Conservation (phyloP, 2,888 invertebrate genomes). For the Oligia latruncula region DNA sequence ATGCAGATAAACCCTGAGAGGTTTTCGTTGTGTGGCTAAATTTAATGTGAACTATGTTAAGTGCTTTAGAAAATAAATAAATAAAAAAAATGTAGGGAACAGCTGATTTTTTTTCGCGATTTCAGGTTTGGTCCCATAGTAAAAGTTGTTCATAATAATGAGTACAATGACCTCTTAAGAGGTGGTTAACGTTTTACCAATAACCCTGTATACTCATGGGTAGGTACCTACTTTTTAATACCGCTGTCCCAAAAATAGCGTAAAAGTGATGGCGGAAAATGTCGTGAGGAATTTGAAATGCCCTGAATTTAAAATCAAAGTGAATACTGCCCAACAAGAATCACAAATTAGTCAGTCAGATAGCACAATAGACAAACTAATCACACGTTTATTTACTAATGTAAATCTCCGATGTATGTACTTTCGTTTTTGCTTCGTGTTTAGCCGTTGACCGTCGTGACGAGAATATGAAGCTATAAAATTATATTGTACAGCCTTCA, state of each 20-base stretch:
- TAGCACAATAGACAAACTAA: not conserved
- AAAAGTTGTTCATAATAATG: too few relatives aligned
- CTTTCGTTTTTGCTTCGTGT: constrained; percentile 32
- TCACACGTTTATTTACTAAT: not conserved
- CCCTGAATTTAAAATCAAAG: not conserved
- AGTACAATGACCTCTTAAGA: too few relatives aligned
- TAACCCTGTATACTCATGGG: not conserved
- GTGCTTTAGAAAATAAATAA: too few relatives aligned
- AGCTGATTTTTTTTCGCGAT: too few relatives aligned
- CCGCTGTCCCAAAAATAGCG: not conserved
- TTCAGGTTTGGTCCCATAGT: too few relatives aligned
- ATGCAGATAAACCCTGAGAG: too few relatives aligned
- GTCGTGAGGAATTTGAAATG: not conserved
- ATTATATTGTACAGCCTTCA: constrained; percentile 18
- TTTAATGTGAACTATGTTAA: too few relatives aligned
- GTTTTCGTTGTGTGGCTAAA: too few relatives aligned
- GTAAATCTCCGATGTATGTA: not conserved
- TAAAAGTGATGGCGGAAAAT: too few relatives aligned
- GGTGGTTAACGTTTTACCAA: too few relatives aligned
- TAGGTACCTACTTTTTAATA: not conserved
- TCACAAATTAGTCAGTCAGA: not conserved
- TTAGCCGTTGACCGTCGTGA: constrained; percentile 21
- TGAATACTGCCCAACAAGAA: not conserved
- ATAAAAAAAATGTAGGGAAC: too few relatives aligned
- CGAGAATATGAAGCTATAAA: constrained; percentile 13